A percentile compares a stretch with the other conserved stretches of the same genome.
phyloP scores from a whole-genome alignment of 2,113 vertebrate genomes.

The Engraulis encrasicolus region DNA sequence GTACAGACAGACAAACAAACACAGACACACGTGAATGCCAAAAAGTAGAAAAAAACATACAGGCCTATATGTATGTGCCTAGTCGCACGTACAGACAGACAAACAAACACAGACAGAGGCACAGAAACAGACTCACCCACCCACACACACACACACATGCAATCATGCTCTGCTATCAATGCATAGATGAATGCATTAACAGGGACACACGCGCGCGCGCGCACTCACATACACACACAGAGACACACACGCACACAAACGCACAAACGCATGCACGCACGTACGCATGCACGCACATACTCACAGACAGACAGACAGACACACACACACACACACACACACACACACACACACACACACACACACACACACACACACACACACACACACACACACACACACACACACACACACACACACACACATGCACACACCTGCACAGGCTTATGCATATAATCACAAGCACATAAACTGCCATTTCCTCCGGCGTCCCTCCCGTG shows the following conservation, averaged over 20 bases:
- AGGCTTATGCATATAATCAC: no score
- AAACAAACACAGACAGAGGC: no score
- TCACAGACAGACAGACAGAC: background rate
- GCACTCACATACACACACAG: background rate
- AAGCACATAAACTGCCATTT: no score
- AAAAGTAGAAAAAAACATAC: no score
- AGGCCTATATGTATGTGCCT: no score
- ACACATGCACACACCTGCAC: conserved; percentile 35
- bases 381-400: conserved; percentile 12
- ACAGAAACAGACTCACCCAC: background rate
- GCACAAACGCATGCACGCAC: background rate
- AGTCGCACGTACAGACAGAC: no score
- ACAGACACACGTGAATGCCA: no score
- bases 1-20: no score
- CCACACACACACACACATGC: background rate
- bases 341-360: background rate
- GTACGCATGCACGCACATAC: background rate
- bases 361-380: background rate
- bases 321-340: background rate
- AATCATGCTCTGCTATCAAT: background rate
- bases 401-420: conserved; percentile 17
- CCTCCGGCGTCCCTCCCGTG: background rate
- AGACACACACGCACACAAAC: background rate
- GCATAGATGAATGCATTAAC: background rate
- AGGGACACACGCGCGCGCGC: background rate